phyloP scores from a whole-genome alignment of 2,888 invertebrate genomes.

The Limnephilus rhombicus region DNA sequence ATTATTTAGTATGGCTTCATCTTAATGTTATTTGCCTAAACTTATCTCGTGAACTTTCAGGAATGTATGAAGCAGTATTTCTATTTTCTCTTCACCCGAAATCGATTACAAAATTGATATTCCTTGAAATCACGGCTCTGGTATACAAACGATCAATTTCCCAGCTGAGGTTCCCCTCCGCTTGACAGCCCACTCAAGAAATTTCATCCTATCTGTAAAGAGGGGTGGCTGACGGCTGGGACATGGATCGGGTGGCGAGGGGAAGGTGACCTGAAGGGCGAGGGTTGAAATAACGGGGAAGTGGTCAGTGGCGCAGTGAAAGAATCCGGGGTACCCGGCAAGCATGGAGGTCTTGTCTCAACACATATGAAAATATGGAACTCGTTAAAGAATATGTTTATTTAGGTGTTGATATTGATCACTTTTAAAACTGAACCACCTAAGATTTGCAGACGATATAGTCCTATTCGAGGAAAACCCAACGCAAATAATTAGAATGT shows the following conservation, averaged over 20 bases:
- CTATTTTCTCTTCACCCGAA: neutral
- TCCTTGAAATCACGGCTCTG: neutral
- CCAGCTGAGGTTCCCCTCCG: slow-evolving; percentile 14
- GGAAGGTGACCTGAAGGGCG: neutral
- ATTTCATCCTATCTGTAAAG: slow-evolving; percentile 23
- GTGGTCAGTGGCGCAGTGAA: neutral
- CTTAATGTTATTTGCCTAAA: neutral
- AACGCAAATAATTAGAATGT: too few relatives aligned
- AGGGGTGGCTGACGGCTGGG: neutral
- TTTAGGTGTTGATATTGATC: too few relatives aligned
- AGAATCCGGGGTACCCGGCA: neutral
- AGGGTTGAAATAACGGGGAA: neutral
- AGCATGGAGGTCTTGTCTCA: neutral
- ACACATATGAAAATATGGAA: too few relatives aligned
- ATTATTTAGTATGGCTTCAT: too few relatives aligned
- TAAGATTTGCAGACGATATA: too few relatives aligned
- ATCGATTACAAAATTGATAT: neutral
- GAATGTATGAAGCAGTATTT: neutral
- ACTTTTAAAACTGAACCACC: too few relatives aligned
- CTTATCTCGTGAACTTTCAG: neutral
- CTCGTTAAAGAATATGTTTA: too few relatives aligned
- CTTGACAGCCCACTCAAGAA: slow-evolving; percentile 28
- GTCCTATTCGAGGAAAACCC: too few relatives aligned
- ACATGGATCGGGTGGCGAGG: neutral
- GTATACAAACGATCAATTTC: slow-evolving; percentile 10